phyloP scores from a whole-genome alignment of 2,113 vertebrate genomes.

The Aegypius monachus region DNA sequence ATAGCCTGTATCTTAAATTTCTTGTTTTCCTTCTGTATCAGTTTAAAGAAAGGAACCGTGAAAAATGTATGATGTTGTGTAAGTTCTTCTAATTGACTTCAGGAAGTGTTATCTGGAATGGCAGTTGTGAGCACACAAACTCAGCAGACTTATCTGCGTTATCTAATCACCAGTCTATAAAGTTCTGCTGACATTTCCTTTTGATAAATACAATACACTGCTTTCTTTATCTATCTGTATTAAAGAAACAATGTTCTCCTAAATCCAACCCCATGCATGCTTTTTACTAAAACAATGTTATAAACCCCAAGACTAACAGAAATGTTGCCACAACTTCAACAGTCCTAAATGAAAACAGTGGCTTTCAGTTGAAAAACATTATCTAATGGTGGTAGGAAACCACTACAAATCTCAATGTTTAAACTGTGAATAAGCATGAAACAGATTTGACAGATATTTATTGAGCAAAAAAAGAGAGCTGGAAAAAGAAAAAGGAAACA shows the following conservation, averaged over 20 bases:
- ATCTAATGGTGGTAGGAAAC: not conserved
- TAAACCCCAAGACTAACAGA: slow-evolving; percentile 45
- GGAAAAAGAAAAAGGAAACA: not conserved
- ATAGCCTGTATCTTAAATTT: not conserved
- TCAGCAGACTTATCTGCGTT: slow-evolving; percentile 55
- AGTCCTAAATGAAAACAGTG: not conserved
- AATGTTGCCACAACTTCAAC: slow-evolving; percentile 9
- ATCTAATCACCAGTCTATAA: slow-evolving; percentile 67
- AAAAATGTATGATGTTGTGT: not conserved
- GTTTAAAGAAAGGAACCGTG: not conserved
- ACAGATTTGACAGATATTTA: not conserved
- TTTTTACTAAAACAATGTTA: slow-evolving; percentile 40
- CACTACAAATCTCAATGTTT: not conserved
- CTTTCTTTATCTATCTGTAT: slow-evolving; percentile 55
- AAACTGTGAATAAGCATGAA: not conserved
- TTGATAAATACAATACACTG: slow-evolving; percentile 56
- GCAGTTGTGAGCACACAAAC: slow-evolving; percentile 58
- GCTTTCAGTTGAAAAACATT: slow-evolving; percentile 14
- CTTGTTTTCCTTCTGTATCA: not conserved
- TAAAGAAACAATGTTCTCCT: slow-evolving; percentile 45
- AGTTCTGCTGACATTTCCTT: slow-evolving; percentile 73
- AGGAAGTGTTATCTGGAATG: slow-evolving; percentile 63
- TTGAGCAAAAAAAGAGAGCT: not conserved
- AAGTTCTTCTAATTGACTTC: slow-evolving; percentile 55
- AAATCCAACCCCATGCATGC: not conserved